phyloP scores from a whole-genome alignment of 2,113 vertebrate genomes.

The Ia io region DNA sequence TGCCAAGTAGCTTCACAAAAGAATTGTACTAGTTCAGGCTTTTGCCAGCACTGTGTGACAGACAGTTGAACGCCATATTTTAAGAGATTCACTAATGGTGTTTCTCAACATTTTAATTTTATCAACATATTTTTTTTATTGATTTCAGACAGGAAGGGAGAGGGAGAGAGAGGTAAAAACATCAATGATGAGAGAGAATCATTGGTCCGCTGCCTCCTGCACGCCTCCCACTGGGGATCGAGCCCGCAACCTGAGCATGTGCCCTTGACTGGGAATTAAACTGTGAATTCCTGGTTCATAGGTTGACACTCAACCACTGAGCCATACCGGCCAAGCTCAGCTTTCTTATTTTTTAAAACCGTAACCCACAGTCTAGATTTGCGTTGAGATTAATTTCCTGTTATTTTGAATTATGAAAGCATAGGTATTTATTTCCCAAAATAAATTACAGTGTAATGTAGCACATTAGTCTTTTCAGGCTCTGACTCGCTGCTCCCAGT shows the following conservation, averaged over 20 bases:
- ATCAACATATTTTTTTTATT: not conserved
- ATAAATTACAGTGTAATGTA: not conserved
- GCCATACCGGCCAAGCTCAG: too few relatives aligned
- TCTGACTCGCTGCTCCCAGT: accelerated
- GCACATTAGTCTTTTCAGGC: not conserved
- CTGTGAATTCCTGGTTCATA: too few relatives aligned
- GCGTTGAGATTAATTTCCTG: constrained; percentile 26
- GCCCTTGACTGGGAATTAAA: too few relatives aligned
- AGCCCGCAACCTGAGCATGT: too few relatives aligned
- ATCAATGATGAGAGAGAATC: too few relatives aligned
- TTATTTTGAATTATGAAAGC: constrained; percentile 47
- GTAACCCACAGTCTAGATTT: constrained; percentile 2
- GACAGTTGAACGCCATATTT: not conserved
- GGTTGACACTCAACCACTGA: too few relatives aligned
- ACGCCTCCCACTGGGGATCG: too few relatives aligned
- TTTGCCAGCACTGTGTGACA: not conserved
- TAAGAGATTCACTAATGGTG: constrained; percentile 43
- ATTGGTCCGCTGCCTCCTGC: too few relatives aligned
- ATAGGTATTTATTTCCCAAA: constrained; percentile 32
- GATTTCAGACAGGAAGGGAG: not conserved
- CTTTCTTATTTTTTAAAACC: not conserved
- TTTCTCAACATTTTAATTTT: not conserved
- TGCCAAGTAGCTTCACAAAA: constrained; percentile 45
- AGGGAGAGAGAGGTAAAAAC: too few relatives aligned
- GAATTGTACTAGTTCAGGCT: not conserved